Conservation (phyloP, 2,797 vertebrate species). For the Acomys russatus region DNA sequence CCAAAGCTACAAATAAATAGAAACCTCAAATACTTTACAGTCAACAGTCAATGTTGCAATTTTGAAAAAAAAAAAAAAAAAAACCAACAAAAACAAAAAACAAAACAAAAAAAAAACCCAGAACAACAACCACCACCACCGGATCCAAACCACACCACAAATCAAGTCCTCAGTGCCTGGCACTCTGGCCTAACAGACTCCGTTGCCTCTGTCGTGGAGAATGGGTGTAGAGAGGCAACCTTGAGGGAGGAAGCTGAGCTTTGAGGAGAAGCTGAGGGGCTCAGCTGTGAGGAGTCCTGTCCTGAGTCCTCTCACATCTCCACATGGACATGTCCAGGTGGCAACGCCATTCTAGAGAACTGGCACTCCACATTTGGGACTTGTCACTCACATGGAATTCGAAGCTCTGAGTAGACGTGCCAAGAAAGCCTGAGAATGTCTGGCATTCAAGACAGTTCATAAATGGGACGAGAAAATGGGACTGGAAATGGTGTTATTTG, state of each 20-base stretch:
- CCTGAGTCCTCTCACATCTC: not conserved
- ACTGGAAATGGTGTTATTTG: conserved; percentile 39
- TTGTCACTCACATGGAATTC: conserved; percentile 8
- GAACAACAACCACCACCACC: not conserved
- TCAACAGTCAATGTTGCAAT: too few relatives aligned
- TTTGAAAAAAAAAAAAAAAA: too few relatives aligned
- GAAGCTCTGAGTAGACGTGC: not conserved
- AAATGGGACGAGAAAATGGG: not conserved
- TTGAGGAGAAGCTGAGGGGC: not conserved
- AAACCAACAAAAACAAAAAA: too few relatives aligned
- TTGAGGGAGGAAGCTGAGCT: not conserved
- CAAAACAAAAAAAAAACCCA: too few relatives aligned
- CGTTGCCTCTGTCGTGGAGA: not conserved
- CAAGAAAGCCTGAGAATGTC: not conserved
- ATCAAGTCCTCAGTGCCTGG: not conserved
- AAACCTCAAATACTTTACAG: too few relatives aligned
- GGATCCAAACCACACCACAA: not conserved
- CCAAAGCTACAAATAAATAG: too few relatives aligned
- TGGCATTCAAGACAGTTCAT: conserved; percentile 6
- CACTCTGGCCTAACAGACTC: not conserved
- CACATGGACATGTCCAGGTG: not conserved
- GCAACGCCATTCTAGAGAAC: not conserved
- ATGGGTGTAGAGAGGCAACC: not conserved
- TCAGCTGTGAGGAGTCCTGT: not conserved
- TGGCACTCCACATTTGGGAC: not conserved